These are phyloP conservation scores for Cetoscarus ocellatus DNA, from an alignment of 2,797 vertebrate species.

Conservation along the genomic window DNA sequence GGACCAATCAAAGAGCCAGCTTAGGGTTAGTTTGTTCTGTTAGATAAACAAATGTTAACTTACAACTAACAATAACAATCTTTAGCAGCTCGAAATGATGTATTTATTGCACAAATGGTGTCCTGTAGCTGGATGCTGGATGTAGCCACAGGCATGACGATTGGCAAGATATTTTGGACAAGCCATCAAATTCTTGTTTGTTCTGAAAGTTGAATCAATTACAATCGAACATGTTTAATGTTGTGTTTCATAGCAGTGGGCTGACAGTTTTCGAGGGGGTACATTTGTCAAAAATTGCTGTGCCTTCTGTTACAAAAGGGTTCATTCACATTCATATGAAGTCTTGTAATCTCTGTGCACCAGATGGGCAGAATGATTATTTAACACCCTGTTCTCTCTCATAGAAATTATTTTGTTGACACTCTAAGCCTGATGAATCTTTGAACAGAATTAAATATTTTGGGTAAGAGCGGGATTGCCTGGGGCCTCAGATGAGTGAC, in stretches of 20 bases:
- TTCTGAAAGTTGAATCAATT: background rate
- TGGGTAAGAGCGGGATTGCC: background rate
- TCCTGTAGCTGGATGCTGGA: background rate
- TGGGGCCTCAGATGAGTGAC: background rate
- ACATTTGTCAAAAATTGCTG: conserved; percentile 2
- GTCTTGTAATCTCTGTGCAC: background rate
- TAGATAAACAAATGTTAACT: no score
- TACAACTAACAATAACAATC: background rate
- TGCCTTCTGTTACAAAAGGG: conserved; percentile 15
- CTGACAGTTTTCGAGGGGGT: conserved; percentile 12
- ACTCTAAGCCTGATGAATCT: background rate
- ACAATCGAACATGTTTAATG: conserved; percentile 1
- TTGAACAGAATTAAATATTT: background rate
- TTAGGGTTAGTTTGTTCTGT: no score
- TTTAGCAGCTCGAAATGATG: background rate
- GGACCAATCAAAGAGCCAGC: no score
- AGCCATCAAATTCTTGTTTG: background rate
- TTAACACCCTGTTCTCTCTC: background rate
- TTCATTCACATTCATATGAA: background rate
- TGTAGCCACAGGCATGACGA: background rate
- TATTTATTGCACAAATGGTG: background rate
- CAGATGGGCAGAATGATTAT: conserved; percentile 12
- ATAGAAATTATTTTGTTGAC: background rate
- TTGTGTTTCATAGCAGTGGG: conserved; percentile 7
- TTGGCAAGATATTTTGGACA: background rate